These are phyloP conservation scores for Cataglyphis livida DNA, from an alignment of 2,888 invertebrate genomes.

Conservation along the genomic window DNA sequence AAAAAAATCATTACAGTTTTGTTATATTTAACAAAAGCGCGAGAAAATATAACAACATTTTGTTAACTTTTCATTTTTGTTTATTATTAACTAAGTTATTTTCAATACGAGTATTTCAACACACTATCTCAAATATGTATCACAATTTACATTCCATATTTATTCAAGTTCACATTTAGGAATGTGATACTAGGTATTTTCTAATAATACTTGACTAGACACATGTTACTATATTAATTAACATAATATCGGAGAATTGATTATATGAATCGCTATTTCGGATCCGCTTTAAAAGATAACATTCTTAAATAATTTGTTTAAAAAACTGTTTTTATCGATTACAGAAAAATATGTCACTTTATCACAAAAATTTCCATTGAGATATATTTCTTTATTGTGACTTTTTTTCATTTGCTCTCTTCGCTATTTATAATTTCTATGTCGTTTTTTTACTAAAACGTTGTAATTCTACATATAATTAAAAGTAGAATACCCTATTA, in stretches of 20 bases:
- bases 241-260: background rate
- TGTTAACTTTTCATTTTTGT: background rate
- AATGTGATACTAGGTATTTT: background rate
- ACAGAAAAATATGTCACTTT: background rate
- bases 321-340: background rate
- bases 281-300: background rate
- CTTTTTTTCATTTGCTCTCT: background rate
- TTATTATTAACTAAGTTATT: background rate
- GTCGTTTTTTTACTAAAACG: background rate
- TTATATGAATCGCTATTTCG: background rate
- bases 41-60: background rate
- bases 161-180: too few relatives aligned
- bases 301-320: too few relatives aligned
- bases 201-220: background rate
- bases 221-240: background rate
- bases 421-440: background rate
- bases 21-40: background rate
- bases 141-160: too few relatives aligned
- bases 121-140: too few relatives aligned
- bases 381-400: background rate
- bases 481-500: conserved; percentile 6
- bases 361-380: background rate
- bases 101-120: background rate
- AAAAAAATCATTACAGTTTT: background rate
- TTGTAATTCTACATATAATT: conserved; percentile 3